A percentile compares a stretch with the other conserved stretches of the same genome.
These are phyloP conservation scores for Chironomus riparius DNA, from an alignment of 2,888 invertebrate species.

Conservation along the genomic window DNA sequence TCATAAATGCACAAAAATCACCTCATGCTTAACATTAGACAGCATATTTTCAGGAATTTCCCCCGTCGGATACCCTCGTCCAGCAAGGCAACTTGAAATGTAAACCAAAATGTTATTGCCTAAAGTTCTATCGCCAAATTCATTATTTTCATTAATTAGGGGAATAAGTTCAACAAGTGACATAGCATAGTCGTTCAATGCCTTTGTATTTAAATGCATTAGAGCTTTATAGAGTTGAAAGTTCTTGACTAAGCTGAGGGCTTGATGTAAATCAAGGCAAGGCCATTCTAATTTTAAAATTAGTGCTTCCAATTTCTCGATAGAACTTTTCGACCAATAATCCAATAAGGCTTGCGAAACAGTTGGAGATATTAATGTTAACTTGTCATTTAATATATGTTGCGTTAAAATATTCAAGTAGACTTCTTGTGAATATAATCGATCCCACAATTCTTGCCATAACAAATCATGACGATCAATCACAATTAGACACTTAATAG, in stretches of 20 bases:
- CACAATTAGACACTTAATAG: constrained; percentile 39
- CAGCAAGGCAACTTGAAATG: constrained; percentile 78
- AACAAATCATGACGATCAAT: constrained; percentile 46
- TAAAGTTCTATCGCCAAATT: constrained; percentile 47
- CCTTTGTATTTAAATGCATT: constrained; percentile 67
- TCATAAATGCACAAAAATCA: background rate
- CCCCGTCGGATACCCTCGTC: constrained; percentile 71
- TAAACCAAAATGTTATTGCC: constrained; percentile 81
- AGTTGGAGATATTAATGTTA: constrained; percentile 54
- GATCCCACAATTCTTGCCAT: constrained; percentile 56
- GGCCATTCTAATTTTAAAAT: constrained; percentile 63
- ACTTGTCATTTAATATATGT: constrained; percentile 55
- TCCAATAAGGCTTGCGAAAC: constrained; percentile 64
- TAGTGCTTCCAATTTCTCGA: constrained; percentile 58
- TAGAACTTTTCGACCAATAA: constrained; percentile 52
- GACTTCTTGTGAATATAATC: constrained; percentile 46
- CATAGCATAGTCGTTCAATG: constrained; percentile 62
- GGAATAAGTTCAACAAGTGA: constrained; percentile 61
- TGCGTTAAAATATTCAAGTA: constrained; percentile 63
- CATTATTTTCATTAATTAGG: constrained; percentile 42
- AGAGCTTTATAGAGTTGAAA: constrained; percentile 40
- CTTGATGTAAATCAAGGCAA: constrained; percentile 69
- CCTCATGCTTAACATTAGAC: constrained; percentile 60
- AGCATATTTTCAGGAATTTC: constrained; percentile 55
- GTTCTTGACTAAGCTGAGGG: constrained; percentile 38